phyloP scores from a whole-genome alignment of 2,888 invertebrate genomes.

The Stenodera caucasica region DNA sequence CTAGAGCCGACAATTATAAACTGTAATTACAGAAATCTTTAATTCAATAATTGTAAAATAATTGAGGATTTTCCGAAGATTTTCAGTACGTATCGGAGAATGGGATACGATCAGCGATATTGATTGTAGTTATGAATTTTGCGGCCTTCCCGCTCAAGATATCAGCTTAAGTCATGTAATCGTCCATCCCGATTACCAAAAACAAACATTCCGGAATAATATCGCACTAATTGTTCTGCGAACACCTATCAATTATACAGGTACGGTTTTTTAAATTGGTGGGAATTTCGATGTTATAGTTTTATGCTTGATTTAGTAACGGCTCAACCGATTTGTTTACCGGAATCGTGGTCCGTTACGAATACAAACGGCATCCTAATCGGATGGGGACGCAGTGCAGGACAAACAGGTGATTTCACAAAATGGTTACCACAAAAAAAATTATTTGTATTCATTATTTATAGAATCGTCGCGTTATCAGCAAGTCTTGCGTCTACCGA shows the following conservation, averaged over 20 bases:
- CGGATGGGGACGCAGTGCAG: constrained; percentile 75
- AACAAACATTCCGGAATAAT: constrained; percentile 63
- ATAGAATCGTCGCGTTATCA: constrained; percentile 55
- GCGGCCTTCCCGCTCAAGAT: constrained; percentile 71
- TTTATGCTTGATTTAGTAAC: constrained; percentile 62
- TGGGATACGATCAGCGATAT: constrained; percentile 72
- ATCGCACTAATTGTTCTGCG: constrained; percentile 74
- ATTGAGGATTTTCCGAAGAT: constrained; percentile 56
- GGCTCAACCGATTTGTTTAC: constrained; percentile 72
- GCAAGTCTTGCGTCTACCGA: constrained; percentile 66
- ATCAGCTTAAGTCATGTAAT: constrained; percentile 74
- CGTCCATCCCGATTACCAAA: constrained; percentile 75
- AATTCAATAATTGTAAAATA: constrained; percentile 1
- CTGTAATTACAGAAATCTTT: constrained; percentile 61
- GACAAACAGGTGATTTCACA: constrained; percentile 54
- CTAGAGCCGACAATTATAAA: constrained; percentile 74
- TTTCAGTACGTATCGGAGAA: constrained; percentile 74
- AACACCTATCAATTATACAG: constrained; percentile 68
- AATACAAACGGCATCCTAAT: constrained; percentile 63
- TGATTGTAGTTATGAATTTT: constrained; percentile 75
- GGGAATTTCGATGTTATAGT: constrained; percentile 5
- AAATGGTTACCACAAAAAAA: neutral
- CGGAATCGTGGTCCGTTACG: constrained; percentile 53
- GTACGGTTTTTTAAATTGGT: constrained; percentile 51
- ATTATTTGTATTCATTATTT: too few species aligned